Conservation (phyloP, 2,797 vertebrate species). For the Falco biarmicus region DNA sequence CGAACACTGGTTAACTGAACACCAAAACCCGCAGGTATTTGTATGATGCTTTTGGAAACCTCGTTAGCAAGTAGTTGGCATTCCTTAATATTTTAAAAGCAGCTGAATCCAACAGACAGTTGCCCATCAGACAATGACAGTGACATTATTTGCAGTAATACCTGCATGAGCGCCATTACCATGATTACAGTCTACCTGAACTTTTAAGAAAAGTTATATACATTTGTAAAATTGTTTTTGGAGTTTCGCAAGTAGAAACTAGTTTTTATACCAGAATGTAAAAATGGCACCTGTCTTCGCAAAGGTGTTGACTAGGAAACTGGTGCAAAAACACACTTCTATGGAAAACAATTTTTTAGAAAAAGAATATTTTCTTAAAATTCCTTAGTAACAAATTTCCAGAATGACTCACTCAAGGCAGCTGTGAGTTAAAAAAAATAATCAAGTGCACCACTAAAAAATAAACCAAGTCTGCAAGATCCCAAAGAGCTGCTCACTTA, state of each 20-base stretch:
- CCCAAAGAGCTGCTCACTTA: constrained; percentile 48
- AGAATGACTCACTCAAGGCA: constrained; percentile 51
- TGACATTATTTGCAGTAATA: not conserved
- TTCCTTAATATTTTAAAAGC: not conserved
- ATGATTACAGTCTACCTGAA: not conserved
- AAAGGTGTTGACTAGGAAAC: constrained; percentile 35
- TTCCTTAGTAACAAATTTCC: constrained; percentile 40
- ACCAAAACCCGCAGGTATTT: not conserved
- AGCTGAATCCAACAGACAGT: constrained; percentile 14
- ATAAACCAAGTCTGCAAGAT: constrained; percentile 1
- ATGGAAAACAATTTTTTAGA: not conserved
- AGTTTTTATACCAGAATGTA: constrained; percentile 31
- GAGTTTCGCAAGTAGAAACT: constrained; percentile 32
- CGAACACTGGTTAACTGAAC: accelerated
- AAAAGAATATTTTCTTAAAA: constrained; percentile 33
- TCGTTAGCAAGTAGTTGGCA: not conserved
- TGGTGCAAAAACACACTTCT: constrained; percentile 31
- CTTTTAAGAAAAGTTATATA: constrained; percentile 34
- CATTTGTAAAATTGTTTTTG: constrained; percentile 25
- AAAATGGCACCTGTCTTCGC: constrained; percentile 25
- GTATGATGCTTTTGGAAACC: not conserved
- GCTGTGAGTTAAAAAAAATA: constrained; percentile 21
- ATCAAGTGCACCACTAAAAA: constrained; percentile 26
- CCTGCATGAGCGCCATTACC: not conserved
- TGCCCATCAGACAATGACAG: not conserved